Conservation (phyloP, 2,888 invertebrate genomes). For the Eilema caniola region DNA sequence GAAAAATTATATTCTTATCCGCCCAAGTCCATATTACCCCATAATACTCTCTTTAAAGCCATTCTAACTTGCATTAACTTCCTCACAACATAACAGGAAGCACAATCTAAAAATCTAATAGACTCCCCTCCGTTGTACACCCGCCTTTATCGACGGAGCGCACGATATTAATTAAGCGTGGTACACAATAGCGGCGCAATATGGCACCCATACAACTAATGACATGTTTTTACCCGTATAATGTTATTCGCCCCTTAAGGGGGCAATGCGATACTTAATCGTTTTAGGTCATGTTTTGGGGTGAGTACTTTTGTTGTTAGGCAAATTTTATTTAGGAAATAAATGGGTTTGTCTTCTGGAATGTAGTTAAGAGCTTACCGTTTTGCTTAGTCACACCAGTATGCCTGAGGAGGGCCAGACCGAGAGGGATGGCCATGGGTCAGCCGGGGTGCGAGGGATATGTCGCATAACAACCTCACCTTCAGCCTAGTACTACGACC, state of each 20-base stretch:
- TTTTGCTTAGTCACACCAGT: too few species aligned
- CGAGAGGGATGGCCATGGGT: too few species aligned
- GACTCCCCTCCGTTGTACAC: slow-evolving; percentile 25
- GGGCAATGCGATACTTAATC: slow-evolving; percentile 13
- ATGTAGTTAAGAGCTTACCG: too few species aligned
- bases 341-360: background rate
- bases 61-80: slow-evolving; percentile 13
- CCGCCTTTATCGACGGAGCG: slow-evolving; percentile 30
- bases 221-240: slow-evolving; percentile 30
- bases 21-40: background rate
- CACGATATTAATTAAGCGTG: slow-evolving; percentile 49
- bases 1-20: too few species aligned
- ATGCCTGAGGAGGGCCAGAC: too few species aligned
- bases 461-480: too few species aligned
- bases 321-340: background rate
- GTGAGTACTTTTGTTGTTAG: slow-evolving; percentile 4
- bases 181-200: slow-evolving; percentile 36
- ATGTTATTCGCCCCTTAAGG: slow-evolving; percentile 22
- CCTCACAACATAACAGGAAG: slow-evolving; percentile 8
- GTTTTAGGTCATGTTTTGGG: background rate
- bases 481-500: too few species aligned
- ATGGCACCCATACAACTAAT: slow-evolving; percentile 39
- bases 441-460: too few species aligned
- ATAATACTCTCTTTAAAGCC: background rate
- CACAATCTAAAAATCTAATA: slow-evolving; percentile 24